These are phyloP conservation scores for Pyrgus malvae DNA, from an alignment of 2,888 invertebrate species.

Conservation along the genomic window DNA sequence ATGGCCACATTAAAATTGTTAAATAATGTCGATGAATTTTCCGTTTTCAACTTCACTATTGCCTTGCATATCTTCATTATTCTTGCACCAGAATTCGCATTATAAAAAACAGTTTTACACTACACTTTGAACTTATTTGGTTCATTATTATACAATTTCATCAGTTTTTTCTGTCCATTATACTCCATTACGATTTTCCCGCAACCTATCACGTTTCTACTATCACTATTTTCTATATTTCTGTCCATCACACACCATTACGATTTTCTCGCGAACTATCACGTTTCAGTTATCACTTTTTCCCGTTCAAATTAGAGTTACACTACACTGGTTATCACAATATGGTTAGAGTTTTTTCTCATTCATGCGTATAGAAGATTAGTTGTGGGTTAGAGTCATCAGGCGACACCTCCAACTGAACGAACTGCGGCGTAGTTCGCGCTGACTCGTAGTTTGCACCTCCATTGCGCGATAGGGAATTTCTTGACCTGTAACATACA, in stretches of 20 bases:
- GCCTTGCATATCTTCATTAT: not conserved
- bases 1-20: not conserved
- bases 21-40: not conserved
- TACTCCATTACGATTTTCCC: not conserved
- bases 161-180: not conserved
- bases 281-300: not conserved
- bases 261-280: not conserved
- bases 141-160: no score
- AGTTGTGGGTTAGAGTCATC: constrained; percentile 88
- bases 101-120: constrained; percentile 4
- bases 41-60: not conserved
- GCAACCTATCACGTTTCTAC: not conserved
- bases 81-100: constrained; percentile 8
- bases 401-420: constrained; percentile 72
- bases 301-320: not conserved
- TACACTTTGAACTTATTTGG: not conserved
- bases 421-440: constrained; percentile 70
- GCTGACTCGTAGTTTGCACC: constrained; percentile 71
- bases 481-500: constrained; percentile 75
- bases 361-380: constrained; percentile 91
- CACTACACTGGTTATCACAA: constrained; percentile 16
- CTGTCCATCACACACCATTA: not conserved
- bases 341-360: constrained; percentile 37
- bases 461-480: constrained; percentile 70
- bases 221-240: not conserved